A percentile compares a stretch with the other conserved stretches of the same genome.
Evolutionary conservation across 2,888 invertebrate species (phyloP).

Genomic region (Hartigia nigra): DNA sequence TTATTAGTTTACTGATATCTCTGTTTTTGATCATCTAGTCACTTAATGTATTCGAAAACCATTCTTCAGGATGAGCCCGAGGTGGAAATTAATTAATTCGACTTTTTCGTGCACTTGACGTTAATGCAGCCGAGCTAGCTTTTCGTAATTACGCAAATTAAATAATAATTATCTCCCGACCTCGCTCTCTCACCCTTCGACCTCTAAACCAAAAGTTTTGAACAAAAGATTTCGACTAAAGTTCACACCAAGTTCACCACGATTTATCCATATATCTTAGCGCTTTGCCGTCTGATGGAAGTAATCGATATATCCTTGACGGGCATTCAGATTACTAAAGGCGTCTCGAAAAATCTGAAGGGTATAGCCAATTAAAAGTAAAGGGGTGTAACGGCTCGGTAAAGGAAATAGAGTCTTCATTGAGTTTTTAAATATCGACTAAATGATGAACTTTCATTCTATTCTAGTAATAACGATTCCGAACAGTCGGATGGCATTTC

Average conservation of each 20-base stretch:
- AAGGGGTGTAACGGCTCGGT: neutral
- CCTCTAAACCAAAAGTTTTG: neutral
- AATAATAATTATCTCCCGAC: neutral
- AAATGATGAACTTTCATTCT: constrained; percentile 42
- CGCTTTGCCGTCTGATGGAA: neutral
- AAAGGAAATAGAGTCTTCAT: constrained; percentile 6
- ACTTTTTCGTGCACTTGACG: constrained; percentile 27
- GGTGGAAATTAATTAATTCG: constrained; percentile 34
- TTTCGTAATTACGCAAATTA: constrained; percentile 33
- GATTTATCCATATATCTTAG: neutral
- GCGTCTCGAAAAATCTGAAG: neutral
- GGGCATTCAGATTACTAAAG: neutral
- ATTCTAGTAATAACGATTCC: constrained; percentile 44
- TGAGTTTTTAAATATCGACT: constrained; percentile 3
- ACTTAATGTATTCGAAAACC: neutral
- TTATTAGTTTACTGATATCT: neutral
- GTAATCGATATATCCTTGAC: neutral
- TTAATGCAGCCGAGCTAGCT: constrained; percentile 34
- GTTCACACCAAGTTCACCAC: neutral
- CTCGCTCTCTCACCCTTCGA: neutral
- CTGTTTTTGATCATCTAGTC: neutral
- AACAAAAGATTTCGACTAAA: neutral
- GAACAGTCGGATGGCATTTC: constrained; percentile 46
- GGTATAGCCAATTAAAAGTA: neutral
- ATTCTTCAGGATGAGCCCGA: constrained; percentile 5